A percentile compares a stretch with the other conserved stretches of the same genome.
Conservation (phyloP, 2,113 vertebrate genomes). For the Colossoma macropomum region DNA sequence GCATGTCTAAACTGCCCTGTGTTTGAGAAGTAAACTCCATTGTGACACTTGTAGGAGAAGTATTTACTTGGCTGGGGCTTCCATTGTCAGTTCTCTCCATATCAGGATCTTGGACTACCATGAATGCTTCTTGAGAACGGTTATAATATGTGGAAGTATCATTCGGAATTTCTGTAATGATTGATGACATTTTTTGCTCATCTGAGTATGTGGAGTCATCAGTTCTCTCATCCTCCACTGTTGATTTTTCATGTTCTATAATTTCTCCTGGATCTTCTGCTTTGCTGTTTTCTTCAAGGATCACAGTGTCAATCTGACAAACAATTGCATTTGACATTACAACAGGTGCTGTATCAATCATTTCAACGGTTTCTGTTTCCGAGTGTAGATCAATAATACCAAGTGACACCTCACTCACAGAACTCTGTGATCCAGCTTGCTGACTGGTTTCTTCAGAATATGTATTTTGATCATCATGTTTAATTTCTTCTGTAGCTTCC, state of each 20-base stretch:
- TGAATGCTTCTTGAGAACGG: background rate
- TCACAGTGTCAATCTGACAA: background rate
- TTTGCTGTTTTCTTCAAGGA: background rate
- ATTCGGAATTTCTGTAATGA: background rate
- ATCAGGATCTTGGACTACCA: background rate
- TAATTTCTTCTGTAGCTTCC: background rate
- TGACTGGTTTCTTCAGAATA: background rate
- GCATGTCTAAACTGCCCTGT: background rate
- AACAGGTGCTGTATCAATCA: background rate
- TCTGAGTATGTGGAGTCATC: background rate
- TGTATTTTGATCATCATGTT: background rate
- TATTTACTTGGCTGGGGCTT: background rate
- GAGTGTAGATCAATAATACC: background rate
- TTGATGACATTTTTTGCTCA: background rate
- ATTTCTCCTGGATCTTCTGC: background rate
- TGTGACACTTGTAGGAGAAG: background rate
- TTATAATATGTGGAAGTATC: background rate
- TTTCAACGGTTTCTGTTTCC: constrained; percentile 6
- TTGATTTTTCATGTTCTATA: background rate
- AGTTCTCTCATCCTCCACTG: background rate
- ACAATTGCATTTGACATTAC: background rate
- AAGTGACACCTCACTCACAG: background rate
- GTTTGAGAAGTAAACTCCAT: background rate
- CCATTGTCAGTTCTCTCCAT: background rate
- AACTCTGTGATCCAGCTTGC: constrained; percentile 2